These are phyloP conservation scores for Agrochola lota DNA, from an alignment of 2,888 invertebrate genomes.

Conservation along the genomic window DNA sequence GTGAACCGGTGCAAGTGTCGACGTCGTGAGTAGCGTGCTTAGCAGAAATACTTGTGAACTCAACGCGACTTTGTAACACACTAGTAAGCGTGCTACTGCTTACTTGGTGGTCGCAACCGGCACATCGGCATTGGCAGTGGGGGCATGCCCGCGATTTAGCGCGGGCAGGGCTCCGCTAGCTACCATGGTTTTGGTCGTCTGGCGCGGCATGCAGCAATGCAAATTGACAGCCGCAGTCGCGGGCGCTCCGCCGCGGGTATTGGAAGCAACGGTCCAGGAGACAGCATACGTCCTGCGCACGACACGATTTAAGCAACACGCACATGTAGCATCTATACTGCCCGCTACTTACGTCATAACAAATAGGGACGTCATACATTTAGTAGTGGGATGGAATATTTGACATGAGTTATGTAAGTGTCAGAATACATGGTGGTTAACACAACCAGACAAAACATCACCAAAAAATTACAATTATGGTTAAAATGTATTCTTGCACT, in stretches of 20 bases:
- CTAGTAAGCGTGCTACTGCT: slow-evolving; percentile 86
- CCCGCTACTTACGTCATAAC: slow-evolving; percentile 43
- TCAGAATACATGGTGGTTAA: slow-evolving; percentile 27
- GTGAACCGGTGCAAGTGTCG: slow-evolving; percentile 68
- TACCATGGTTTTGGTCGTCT: slow-evolving; percentile 90
- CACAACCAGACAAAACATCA: neutral
- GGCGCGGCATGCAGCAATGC: slow-evolving; percentile 96
- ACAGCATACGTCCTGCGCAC: slow-evolving; percentile 95
- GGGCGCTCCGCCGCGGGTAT: slow-evolving; percentile 94
- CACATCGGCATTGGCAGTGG: slow-evolving; percentile 88
- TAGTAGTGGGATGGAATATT: slow-evolving; percentile 28
- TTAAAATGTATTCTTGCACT: slow-evolving; percentile 23
- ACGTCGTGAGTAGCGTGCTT: slow-evolving; percentile 73
- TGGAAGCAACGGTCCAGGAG: slow-evolving; percentile 97
- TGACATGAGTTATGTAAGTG: slow-evolving; percentile 30
- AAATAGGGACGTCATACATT: slow-evolving; percentile 46
- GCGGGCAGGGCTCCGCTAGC: slow-evolving; percentile 90
- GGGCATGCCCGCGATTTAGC: slow-evolving; percentile 87
- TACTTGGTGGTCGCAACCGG: slow-evolving; percentile 89
- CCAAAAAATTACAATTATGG: neutral
- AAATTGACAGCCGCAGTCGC: slow-evolving; percentile 97
- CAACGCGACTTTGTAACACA: slow-evolving; percentile 76
- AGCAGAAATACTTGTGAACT: slow-evolving; percentile 67
- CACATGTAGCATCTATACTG: slow-evolving; percentile 72
- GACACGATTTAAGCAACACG: slow-evolving; percentile 86